These are phyloP conservation scores for Platysteira castanea DNA, from an alignment of 2,113 vertebrate genomes.

Conservation along the genomic window DNA sequence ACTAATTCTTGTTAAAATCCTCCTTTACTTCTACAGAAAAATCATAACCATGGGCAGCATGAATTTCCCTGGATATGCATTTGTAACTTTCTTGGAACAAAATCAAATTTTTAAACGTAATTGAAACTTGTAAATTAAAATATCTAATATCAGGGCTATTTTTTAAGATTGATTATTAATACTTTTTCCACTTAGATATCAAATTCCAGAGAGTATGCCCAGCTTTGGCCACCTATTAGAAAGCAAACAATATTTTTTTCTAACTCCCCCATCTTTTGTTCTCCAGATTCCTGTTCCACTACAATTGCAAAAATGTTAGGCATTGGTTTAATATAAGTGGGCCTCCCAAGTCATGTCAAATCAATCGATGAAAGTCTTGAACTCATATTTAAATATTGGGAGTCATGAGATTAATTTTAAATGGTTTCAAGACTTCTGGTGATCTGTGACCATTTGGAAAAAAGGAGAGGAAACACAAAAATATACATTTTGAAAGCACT, in stretches of 20 bases:
- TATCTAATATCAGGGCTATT: neutral
- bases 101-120: neutral
- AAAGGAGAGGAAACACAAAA: neutral
- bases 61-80: neutral
- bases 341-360: neutral
- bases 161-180: neutral
- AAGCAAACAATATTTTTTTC: neutral
- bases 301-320: neutral
- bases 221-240: neutral
- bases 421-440: neutral
- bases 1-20: neutral
- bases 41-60: neutral
- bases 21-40: neutral
- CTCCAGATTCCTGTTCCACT: neutral
- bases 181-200: neutral
- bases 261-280: rapidly evolving
- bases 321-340: neutral
- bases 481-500: neutral
- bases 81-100: neutral
- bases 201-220: neutral
- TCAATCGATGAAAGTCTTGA: neutral
- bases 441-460: neutral
- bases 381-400: neutral
- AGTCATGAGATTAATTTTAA: neutral
- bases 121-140: neutral